Conservation (phyloP, 2,797 vertebrate genomes). For the Karalla daura region DNA sequence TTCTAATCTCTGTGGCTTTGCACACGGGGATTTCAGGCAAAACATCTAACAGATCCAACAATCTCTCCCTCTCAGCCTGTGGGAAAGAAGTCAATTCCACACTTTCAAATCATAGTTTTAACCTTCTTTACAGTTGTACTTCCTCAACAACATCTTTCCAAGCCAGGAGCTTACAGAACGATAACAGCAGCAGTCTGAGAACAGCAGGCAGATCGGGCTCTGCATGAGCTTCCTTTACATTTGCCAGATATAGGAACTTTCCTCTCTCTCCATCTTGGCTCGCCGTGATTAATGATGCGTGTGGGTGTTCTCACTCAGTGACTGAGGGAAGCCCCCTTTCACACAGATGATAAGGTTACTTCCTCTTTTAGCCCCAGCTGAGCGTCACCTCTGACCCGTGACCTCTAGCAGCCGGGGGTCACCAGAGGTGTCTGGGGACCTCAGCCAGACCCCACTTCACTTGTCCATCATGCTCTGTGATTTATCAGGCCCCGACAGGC, state of each 20-base stretch:
- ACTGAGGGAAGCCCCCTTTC: slow-evolving; percentile 39
- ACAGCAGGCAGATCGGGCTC: not conserved
- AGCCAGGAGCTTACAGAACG: not conserved
- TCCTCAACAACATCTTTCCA: slow-evolving; percentile 7
- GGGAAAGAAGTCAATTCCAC: not conserved
- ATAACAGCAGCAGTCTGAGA: not conserved
- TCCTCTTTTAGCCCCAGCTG: slow-evolving; percentile 74
- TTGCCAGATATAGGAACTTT: slow-evolving; percentile 13
- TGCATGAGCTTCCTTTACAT: slow-evolving; percentile 11
- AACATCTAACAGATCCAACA: slow-evolving; percentile 4
- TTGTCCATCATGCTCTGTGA: slow-evolving; percentile 45
- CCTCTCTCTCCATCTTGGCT: slow-evolving; percentile 6
- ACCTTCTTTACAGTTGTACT: slow-evolving; percentile 1
- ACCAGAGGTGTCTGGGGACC: slow-evolving; percentile 64
- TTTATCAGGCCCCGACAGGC: slow-evolving; percentile 46
- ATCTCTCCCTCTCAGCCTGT: not conserved
- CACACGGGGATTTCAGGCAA: slow-evolving; percentile 16
- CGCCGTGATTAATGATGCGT: slow-evolving; percentile 49
- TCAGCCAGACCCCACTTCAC: slow-evolving; percentile 53
- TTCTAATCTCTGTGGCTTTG: slow-evolving; percentile 36
- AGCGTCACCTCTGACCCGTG: slow-evolving; percentile 62
- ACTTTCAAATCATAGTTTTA: slow-evolving; percentile 8
- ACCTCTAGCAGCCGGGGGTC: slow-evolving; percentile 39
- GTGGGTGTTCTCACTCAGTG: slow-evolving; percentile 56
- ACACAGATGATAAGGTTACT: slow-evolving; percentile 72